Percentiles rank a stretch among this genome's conserved stretches.
Conservation (phyloP, 2,113 vertebrate genomes). For the Lepus americanus region DNA sequence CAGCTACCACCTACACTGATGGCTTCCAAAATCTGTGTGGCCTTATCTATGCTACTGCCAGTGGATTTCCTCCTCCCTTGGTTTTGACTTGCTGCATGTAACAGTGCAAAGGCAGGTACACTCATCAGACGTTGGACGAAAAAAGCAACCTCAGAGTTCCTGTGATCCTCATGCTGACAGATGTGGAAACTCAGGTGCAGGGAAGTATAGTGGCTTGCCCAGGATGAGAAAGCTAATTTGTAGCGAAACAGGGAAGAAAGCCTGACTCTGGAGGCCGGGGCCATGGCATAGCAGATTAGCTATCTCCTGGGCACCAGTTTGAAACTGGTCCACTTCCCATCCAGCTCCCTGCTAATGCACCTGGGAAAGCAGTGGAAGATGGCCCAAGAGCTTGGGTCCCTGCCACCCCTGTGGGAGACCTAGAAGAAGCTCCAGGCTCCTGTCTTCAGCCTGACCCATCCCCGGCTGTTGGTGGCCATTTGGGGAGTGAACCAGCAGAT, state of each 20-base stretch:
- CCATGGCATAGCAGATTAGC: no score
- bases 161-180: neutral
- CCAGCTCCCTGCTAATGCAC: no score
- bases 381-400: no score
- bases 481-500: no score
- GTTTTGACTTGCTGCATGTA: constrained; percentile 31
- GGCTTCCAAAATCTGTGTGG: neutral
- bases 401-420: no score
- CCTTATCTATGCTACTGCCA: neutral
- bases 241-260: neutral
- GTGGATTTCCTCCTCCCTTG: constrained; percentile 2
- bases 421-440: no score
- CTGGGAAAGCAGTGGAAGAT: no score
- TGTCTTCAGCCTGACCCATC: no score
- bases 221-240: neutral
- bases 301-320: no score
- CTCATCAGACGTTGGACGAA: neutral
- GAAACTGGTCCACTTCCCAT: no score
- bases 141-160: neutral
- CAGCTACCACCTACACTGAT: constrained; percentile 26
- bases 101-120: constrained; percentile 17
- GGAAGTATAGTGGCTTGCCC: neutral
- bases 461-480: no score
- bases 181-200: neutral
- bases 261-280: neutral